Conservation (phyloP, 2,113 vertebrate genomes). For the Lipotes vexillifer region DNA sequence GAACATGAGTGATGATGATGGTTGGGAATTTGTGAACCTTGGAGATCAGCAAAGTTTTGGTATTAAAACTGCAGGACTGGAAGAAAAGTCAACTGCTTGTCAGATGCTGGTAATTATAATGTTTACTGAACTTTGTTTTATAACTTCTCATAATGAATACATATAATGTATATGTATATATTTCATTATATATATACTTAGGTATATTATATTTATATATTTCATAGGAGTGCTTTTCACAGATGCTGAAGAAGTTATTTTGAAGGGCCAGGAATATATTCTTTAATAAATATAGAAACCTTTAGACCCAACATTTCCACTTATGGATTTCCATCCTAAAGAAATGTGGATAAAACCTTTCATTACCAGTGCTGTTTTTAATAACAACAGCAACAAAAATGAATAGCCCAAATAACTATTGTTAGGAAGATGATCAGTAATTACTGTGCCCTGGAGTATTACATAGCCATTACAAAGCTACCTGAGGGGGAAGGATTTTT, state of each 20-base stretch:
- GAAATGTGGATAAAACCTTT: background rate
- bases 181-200: too few species aligned
- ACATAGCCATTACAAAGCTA: background rate
- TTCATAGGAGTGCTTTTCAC: background rate
- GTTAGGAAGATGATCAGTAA: background rate
- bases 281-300: background rate
- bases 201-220: background rate
- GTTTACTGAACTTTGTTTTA: background rate
- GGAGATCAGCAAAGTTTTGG: conserved; percentile 99
- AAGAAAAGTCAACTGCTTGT: conserved; percentile 98
- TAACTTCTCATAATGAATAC: background rate
- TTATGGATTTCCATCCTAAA: background rate
- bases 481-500: background rate
- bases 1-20: conserved; percentile 97
- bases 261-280: background rate
- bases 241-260: background rate
- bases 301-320: background rate
- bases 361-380: background rate
- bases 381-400: background rate
- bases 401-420: background rate
- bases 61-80: conserved; percentile 97
- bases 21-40: conserved; percentile 99
- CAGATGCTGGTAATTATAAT: conserved; percentile 92
- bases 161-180: too few species aligned
- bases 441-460: background rate